phyloP scores from a whole-genome alignment of 2,888 invertebrate species.

The Troilus luridus region DNA sequence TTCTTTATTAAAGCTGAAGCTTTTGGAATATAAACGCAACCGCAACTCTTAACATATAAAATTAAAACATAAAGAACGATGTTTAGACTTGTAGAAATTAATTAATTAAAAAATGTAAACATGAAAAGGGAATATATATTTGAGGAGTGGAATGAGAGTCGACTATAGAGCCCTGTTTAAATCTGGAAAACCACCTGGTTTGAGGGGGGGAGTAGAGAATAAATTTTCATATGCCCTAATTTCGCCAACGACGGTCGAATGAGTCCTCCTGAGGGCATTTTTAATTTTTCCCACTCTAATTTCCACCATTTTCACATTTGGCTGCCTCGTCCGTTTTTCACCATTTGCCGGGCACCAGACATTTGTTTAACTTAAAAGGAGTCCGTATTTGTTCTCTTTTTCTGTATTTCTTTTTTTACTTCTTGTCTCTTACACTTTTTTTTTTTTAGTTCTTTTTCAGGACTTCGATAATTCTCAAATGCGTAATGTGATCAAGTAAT shows the following conservation, averaged over 20 bases:
- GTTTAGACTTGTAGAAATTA: background rate
- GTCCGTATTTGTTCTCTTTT: background rate
- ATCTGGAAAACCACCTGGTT: slow-evolving; percentile 42
- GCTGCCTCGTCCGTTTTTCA: slow-evolving; percentile 47
- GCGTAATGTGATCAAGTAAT: background rate
- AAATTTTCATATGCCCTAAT: slow-evolving; percentile 47
- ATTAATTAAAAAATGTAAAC: slow-evolving; percentile 7
- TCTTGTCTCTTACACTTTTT: background rate
- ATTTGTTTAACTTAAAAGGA: slow-evolving; percentile 49
- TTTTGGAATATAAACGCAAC: background rate
- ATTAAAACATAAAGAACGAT: background rate
- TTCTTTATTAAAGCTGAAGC: background rate
- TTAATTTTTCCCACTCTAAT: slow-evolving; percentile 41
- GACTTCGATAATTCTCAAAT: background rate
- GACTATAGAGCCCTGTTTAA: slow-evolving; percentile 16
- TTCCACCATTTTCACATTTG: slow-evolving; percentile 49
- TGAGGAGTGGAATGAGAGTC: background rate
- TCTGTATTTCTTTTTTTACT: background rate
- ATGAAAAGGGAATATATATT: background rate
- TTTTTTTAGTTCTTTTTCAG: slow-evolving; percentile 1
- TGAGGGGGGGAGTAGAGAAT: slow-evolving; percentile 19
- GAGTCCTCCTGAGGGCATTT: slow-evolving; percentile 44
- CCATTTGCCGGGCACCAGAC: slow-evolving; percentile 37
- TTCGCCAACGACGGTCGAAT: slow-evolving; percentile 42
- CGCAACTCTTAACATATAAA: background rate